A percentile compares a stretch with the other conserved stretches of the same genome.
These are phyloP conservation scores for Coendou prehensilis DNA, from an alignment of 2,797 vertebrate genomes.

Conservation along the genomic window DNA sequence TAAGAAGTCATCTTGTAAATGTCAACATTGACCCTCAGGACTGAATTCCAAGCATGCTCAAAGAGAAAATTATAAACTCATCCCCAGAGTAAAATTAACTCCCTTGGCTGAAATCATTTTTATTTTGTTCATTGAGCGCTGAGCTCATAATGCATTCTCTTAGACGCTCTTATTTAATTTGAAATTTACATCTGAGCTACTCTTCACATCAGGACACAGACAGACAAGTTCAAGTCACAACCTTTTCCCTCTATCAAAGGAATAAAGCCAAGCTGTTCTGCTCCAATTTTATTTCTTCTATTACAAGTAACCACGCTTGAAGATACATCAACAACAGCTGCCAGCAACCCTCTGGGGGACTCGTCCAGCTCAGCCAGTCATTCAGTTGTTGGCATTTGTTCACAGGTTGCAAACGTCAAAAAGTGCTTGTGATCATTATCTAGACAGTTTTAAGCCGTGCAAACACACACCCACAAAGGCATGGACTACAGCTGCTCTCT, in stretches of 20 bases:
- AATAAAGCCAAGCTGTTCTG: slow-evolving; percentile 75
- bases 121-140: slow-evolving; percentile 76
- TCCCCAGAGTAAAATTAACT: slow-evolving; percentile 79
- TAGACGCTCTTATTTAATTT: slow-evolving; percentile 81
- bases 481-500: neutral
- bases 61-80: slow-evolving; percentile 61
- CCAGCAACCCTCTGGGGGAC: slow-evolving; percentile 54
- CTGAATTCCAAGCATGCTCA: slow-evolving; percentile 66
- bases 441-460: neutral
- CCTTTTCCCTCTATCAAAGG: slow-evolving; percentile 58
- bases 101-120: slow-evolving; percentile 75
- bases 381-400: slow-evolving; percentile 50
- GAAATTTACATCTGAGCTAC: slow-evolving; percentile 82
- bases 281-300: slow-evolving; percentile 70
- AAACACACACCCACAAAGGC: neutral
- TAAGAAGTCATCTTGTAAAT: slow-evolving; percentile 68
- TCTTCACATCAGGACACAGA: slow-evolving; percentile 73
- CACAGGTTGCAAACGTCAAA: slow-evolving; percentile 56
- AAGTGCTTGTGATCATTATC: slow-evolving; percentile 46
- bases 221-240: slow-evolving; percentile 66
- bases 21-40: slow-evolving; percentile 76
- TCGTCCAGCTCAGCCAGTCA: slow-evolving; percentile 39
- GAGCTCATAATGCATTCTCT: slow-evolving; percentile 73
- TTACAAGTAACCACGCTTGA: slow-evolving; percentile 67
- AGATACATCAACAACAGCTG: slow-evolving; percentile 67